Evolutionary conservation across 2,113 vertebrate genomes (phyloP).

Genomic region (Zosterops pallidus): DNA sequence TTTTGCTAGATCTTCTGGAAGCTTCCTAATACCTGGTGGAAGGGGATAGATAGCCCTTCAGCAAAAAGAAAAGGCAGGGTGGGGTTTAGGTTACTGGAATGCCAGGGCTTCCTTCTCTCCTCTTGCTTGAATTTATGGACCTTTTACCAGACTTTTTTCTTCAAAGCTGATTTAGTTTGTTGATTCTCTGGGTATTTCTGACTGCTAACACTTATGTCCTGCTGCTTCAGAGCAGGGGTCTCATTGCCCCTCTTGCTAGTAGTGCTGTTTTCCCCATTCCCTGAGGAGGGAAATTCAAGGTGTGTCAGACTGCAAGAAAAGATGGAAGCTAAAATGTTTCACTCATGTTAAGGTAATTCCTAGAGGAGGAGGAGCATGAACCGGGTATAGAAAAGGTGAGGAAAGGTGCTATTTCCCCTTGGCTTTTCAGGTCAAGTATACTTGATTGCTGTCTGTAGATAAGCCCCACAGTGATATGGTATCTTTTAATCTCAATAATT

Average conservation of each 20-base stretch:
- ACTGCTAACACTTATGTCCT: not conserved
- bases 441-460: not conserved
- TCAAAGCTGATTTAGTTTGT: not conserved
- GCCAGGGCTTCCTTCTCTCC: not conserved
- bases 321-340: not conserved
- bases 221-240: not conserved
- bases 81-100: not conserved
- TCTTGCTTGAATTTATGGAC: not conserved
- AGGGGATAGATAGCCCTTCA: not conserved
- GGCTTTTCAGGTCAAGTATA: not conserved
- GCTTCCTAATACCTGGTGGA: not conserved
- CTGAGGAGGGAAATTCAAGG: not conserved
- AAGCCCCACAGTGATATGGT: not conserved
- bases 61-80: not conserved
- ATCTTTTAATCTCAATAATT: not conserved
- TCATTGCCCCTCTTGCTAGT: not conserved
- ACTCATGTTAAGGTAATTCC: not conserved
- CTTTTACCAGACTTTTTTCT: not conserved
- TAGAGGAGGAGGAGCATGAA: not conserved
- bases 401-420: not conserved
- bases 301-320: not conserved
- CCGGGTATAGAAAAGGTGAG: not conserved
- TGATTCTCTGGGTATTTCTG: not conserved
- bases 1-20: slow-evolving; percentile 29
- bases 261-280: not conserved